Evolutionary conservation across 2,113 vertebrate species (phyloP), one percentile per base, ranked within the genome.

Genomic region (Forbesichthys papilliferus): DNA sequence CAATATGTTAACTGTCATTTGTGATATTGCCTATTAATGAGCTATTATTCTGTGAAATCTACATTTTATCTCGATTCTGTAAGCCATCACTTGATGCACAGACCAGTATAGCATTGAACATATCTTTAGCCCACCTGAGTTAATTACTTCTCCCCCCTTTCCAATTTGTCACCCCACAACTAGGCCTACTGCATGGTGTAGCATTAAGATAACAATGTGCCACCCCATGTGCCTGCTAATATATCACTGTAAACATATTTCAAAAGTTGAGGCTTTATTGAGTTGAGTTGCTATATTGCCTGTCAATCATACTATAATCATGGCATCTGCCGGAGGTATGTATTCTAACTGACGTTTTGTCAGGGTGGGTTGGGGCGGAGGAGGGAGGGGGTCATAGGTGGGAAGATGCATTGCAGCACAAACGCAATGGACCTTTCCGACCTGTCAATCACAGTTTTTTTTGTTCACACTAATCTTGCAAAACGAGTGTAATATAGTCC

Each of bases 31-130:
- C 59, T 64, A 86, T 84, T 80, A 81, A 81, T 77, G 85, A 75
- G 85, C 88, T 75, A 88, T 87, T 75, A 87, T 84, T 77, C 79
- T 88, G 79, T 79, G 81, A 83, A 63, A 61, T 75, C 76, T 77
- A 63, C 67, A 49, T 69, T 61, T 49, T 71, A 53, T 73, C 76
- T 66, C 83, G 78, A 75, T 79, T 79, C 66, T 74, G 64, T 48
- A 73, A 86, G 73, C 77, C 76, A 66, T 82, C 77, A 82, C 72
- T 60, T 48, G 68, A 63, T 70, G 46, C 14, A 16, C 49, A 42
- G 16, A 33, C 49, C 85, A 78, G 69, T 90, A 86, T 74, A 78
- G 75, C 73, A 84, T 71, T 71, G 77, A 72, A 73, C 77, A 81
- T 71, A 75, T 80, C 76, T 85, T 86, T 82, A 87, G 87, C 84